A percentile compares a stretch with the other conserved stretches of the same genome.
phyloP scores from a whole-genome alignment of 2,888 invertebrate genomes.

The Pseudanteris insignis region DNA sequence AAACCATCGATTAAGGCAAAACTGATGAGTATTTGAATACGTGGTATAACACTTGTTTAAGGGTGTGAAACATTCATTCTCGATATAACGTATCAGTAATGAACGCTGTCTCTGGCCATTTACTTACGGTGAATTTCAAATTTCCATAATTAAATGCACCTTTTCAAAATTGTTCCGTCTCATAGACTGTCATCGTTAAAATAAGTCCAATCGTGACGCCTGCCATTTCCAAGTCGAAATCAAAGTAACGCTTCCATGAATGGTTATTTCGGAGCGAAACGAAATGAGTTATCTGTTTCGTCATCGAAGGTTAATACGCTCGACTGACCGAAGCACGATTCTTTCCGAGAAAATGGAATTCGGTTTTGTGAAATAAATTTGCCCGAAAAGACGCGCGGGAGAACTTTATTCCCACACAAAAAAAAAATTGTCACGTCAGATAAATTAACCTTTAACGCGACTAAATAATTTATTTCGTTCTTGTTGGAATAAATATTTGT shows the following conservation, averaged over 20 bases:
- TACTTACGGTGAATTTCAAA: slow-evolving; percentile 1
- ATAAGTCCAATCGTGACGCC: too few species aligned
- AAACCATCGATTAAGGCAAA: too few species aligned
- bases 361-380: slow-evolving; percentile 16
- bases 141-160: neutral
- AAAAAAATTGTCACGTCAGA: slow-evolving; percentile 26
- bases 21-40: too few species aligned
- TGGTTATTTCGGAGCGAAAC: neutral
- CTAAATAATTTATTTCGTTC: slow-evolving; percentile 16
- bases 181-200: too few species aligned
- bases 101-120: too few species aligned
- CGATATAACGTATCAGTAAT: too few species aligned
- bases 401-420: slow-evolving; percentile 14
- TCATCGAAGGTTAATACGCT: neutral
- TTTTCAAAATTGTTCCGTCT: neutral
- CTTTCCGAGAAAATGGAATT: slow-evolving; percentile 13
- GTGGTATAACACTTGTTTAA: too few species aligned
- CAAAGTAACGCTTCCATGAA: neutral
- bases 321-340: neutral
- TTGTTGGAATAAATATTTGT: slow-evolving; percentile 17
- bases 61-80: too few species aligned
- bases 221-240: too few species aligned
- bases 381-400: slow-evolving; percentile 9
- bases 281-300: neutral
- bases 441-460: slow-evolving; percentile 29